Evolutionary conservation across 2,888 invertebrate genomes (phyloP), one percentile per base, ranked within the genome.

Genomic region (Cynaeus angustus): DNA sequence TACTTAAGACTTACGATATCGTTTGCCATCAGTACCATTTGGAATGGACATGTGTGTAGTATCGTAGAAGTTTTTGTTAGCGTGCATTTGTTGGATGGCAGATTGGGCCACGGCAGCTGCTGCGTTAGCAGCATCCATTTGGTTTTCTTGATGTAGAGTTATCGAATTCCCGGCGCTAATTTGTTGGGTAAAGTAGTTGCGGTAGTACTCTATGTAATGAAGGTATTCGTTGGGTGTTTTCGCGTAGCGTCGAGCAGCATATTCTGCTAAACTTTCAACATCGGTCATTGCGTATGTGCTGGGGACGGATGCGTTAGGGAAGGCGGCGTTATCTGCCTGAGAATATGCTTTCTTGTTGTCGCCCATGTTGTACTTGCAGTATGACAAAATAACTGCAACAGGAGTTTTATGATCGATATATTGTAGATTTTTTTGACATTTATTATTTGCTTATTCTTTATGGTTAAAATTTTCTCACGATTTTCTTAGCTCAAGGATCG

Each of bases 21-120:
- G 86, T 76, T 91, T 91, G 69, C 90, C 91, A 71, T 92, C 91
- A 74, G 88, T 90, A 8, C 90, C 90, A 10, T 85, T 88, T 7
- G 90, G 90, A 9, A 86, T 83, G 33, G 86, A 86, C n/a, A 85
- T 79, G 46, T 86, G 81, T 0, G 87, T 81, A 10, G 85, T 83
- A 81, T 90, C 81, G 70, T 82, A 84, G 66, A 82, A 83, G 1
- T 81, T 80, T 75, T 85, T 84, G 70, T 79, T 82, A n/a, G 85
- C 83, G 68, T 91, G 89, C 59, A 91, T 86, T 75, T 90, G 90
- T 74, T 90, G 89, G 69, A 95, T 94, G 3, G 96, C 96, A 0
- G 94, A 94, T 78, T 95, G 93, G 0, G 97, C 96, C 0, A 96
- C 95, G 0, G 96, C 96, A 0, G 95, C 94, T 0, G 94, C 95